These are phyloP conservation scores for Scaptodrosophila lebanonensis DNA, from an alignment of 1,140 invertebrate genomes.

Conservation along the genomic window DNA sequence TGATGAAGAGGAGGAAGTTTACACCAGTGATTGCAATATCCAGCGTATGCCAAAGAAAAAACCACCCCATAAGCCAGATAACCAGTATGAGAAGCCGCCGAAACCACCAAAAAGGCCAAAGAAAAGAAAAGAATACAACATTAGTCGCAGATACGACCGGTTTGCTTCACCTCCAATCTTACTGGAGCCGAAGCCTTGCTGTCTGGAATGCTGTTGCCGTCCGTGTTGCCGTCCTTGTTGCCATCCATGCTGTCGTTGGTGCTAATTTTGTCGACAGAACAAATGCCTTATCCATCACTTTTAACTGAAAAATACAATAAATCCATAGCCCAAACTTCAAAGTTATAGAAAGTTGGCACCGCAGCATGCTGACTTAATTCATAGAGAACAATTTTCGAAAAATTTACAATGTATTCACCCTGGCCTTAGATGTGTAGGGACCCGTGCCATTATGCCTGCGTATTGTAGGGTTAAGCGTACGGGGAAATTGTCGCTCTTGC, in stretches of 20 bases:
- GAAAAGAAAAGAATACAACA: conserved; percentile 12
- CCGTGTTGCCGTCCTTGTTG: neutral
- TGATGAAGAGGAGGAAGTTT: too few relatives aligned
- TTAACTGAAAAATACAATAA: too few relatives aligned
- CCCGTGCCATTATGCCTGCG: conserved; percentile 23
- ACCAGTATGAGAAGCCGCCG: too few relatives aligned
- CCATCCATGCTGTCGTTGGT: conserved; percentile 9
- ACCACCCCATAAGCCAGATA: too few relatives aligned
- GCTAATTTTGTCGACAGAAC: neutral
- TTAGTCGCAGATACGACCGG: conserved; percentile 19
- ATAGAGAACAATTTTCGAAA: too few relatives aligned
- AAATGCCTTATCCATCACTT: too few relatives aligned
- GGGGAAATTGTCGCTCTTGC: conserved; percentile 22
- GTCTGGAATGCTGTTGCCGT: neutral
- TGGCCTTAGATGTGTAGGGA: too few relatives aligned
- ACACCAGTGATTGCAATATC: conserved; percentile 8
- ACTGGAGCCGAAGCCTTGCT: conserved; percentile 25
- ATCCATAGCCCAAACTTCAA: neutral
- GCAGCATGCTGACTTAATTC: too few relatives aligned
- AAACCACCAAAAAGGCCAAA: neutral
- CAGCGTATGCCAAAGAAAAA: too few relatives aligned
- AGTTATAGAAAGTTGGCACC: too few relatives aligned
- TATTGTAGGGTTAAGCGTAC: conserved; percentile 15
- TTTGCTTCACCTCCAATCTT: conserved; percentile 40
- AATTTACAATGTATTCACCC: too few relatives aligned